Evolutionary conservation across 2,888 invertebrate species (phyloP), one percentile per base, ranked within the genome.

Genomic region (Noctua comes): DNA sequence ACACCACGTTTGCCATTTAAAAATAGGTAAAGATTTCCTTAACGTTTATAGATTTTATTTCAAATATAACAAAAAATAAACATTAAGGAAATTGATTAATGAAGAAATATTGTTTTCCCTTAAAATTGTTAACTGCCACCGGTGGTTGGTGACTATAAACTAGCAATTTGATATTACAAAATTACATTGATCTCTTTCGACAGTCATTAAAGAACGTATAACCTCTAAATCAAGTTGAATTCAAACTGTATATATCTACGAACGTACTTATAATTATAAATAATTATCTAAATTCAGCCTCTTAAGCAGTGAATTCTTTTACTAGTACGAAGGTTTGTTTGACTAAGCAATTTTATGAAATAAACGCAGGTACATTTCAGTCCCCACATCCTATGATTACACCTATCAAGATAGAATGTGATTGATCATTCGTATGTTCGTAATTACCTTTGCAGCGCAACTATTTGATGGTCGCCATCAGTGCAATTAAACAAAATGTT

Each of bases 191-290:
- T 88, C 62, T 85, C 69, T 75, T 81, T 80, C 40, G 74, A 69
- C 79, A 79, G 66, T 77, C 72, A 81, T 79, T 84, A 82, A 70
- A 82, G 80, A 82, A 78, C 71, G 80, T 62, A 78, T 75, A 84
- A 86, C 84, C 88, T 87, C 78, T 72, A 86, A 83, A 79, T 80
- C 73, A 62, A 80, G 51, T 77, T 65, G 69, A 73, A 73, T 76
- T 69, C 59, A 40, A 76, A 51, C n/a, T n/a, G 18, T 77, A 69
- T 40, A 66, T 68, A 73, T 46, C 70, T 69, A 74, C 66, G 51
- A 76, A 64, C 40, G 69, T 70, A 65, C 69, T 71, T 82, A 70
- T 78, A 79, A 83, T 85, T 73, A 77, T 64, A 80, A 81, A 77
- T 77, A 73, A 81, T 77, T 82, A 83, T 79, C 59, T 68, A 21